phyloP scores from a whole-genome alignment of 2,888 invertebrate species.

The Alcis repandata region DNA sequence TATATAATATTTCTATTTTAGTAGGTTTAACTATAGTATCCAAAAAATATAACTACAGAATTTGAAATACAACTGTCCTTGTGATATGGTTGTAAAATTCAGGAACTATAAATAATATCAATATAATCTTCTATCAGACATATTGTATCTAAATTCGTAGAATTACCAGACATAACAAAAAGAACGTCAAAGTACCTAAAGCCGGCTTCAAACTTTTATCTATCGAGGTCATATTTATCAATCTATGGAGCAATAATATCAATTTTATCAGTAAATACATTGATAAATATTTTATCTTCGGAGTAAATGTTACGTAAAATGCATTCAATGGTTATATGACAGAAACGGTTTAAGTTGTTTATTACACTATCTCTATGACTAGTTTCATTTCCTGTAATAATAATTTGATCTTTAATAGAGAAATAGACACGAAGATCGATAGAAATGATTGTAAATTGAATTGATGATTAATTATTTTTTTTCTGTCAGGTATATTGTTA shows the following conservation, averaged over 20 bases:
- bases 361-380: constrained; percentile 30
- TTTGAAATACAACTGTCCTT: too few species aligned
- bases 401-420: constrained; percentile 5
- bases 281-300: constrained; percentile 45
- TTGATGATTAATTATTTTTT: neutral
- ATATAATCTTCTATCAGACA: constrained; percentile 4
- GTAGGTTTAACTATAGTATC: too few species aligned
- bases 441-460: neutral
- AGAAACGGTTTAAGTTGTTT: constrained; percentile 33
- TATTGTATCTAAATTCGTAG: constrained; percentile 18
- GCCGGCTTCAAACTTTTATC: constrained; percentile 53
- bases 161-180: constrained; percentile 43
- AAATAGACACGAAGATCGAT: neutral
- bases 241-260: constrained; percentile 68
- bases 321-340: constrained; percentile 44
- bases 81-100: too few species aligned
- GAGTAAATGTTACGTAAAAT: constrained; percentile 55
- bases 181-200: constrained; percentile 46
- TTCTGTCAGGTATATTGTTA: neutral
- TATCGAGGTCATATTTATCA: constrained; percentile 70
- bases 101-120: neutral
- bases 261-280: constrained; percentile 61
- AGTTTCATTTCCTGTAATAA: constrained; percentile 39
- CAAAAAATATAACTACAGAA: too few species aligned
- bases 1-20: too few species aligned